Evolutionary conservation across 2,113 vertebrate genomes (phyloP).

Genomic region (Indicator maculatus): DNA sequence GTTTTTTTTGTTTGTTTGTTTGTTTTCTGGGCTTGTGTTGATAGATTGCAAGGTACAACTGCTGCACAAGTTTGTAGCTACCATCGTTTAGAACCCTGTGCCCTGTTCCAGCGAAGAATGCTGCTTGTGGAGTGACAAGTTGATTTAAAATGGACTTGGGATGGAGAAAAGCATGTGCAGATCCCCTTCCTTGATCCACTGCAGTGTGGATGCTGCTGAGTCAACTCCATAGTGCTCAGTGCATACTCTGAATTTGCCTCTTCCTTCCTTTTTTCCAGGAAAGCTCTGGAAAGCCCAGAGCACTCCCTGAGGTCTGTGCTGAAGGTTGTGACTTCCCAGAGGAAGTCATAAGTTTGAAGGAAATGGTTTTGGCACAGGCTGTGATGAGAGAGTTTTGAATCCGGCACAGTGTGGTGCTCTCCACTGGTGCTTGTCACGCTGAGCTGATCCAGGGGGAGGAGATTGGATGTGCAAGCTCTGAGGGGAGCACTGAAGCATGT

Average conservation of each 20-base stretch:
- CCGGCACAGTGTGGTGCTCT: rapidly evolving
- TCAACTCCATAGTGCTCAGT: rapidly evolving
- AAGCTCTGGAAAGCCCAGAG: not conserved
- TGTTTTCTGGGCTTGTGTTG: not conserved
- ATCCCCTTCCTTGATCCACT: rapidly evolving
- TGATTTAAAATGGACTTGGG: not conserved
- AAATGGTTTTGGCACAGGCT: not conserved
- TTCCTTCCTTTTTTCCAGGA: not conserved
- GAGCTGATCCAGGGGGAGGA: rapidly evolving
- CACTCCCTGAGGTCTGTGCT: not conserved
- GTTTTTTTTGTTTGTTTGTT: not conserved
- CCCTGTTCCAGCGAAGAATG: not conserved
- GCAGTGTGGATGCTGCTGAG: not conserved
- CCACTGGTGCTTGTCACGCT: too few species aligned
- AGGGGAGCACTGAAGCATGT: too few species aligned
- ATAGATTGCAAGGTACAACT: not conserved
- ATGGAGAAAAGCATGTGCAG: not conserved
- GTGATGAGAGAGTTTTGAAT: rapidly evolving
- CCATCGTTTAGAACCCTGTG: not conserved
- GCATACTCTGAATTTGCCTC: too few species aligned
- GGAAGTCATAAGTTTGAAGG: rapidly evolving
- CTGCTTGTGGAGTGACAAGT: not conserved
- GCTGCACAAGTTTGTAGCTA: not conserved
- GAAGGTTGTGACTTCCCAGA: not conserved
- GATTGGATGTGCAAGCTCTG: rapidly evolving